Evolutionary conservation across 2,113 vertebrate species (phyloP).

Genomic region (Malurus alboscapulatus): DNA sequence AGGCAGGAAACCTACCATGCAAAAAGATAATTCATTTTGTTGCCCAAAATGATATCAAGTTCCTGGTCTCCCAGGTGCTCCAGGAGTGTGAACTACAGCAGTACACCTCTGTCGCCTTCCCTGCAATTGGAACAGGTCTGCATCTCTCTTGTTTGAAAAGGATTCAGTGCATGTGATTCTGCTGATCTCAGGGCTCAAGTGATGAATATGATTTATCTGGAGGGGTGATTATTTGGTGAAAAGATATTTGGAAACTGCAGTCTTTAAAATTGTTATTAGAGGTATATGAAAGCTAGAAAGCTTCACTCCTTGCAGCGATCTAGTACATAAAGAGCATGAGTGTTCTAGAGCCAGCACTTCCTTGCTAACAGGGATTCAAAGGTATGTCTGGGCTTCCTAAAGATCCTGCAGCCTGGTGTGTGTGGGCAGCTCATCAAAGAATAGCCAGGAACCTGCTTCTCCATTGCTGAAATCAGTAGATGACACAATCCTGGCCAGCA

Average conservation of each 20-base stretch:
- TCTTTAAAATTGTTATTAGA: background rate
- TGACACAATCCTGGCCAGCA: background rate
- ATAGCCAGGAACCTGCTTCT: background rate
- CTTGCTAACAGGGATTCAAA: background rate
- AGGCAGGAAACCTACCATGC: conserved; percentile 79
- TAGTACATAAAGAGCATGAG: background rate
- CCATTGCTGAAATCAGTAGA: background rate
- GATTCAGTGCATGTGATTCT: background rate
- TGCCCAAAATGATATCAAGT: conserved; percentile 55
- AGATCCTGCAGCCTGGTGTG: background rate
- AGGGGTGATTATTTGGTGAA: background rate
- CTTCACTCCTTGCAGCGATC: background rate
- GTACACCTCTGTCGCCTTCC: conserved; percentile 79
- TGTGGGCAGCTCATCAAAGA: background rate
- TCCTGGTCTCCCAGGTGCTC: conserved; percentile 69
- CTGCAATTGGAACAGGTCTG: conserved; percentile 91
- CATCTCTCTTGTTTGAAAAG: background rate
- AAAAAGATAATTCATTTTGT: conserved; percentile 84
- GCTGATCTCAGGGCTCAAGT: background rate
- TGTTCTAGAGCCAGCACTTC: background rate
- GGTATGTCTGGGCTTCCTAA: background rate
- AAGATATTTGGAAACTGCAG: background rate
- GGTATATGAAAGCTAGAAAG: background rate
- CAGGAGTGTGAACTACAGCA: conserved; percentile 70
- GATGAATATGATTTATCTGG: background rate